Evolutionary conservation across 1,140 invertebrate genomes (phyloP), one percentile per base, ranked within the genome.

Genomic region (Charaxes varanes): DNA sequence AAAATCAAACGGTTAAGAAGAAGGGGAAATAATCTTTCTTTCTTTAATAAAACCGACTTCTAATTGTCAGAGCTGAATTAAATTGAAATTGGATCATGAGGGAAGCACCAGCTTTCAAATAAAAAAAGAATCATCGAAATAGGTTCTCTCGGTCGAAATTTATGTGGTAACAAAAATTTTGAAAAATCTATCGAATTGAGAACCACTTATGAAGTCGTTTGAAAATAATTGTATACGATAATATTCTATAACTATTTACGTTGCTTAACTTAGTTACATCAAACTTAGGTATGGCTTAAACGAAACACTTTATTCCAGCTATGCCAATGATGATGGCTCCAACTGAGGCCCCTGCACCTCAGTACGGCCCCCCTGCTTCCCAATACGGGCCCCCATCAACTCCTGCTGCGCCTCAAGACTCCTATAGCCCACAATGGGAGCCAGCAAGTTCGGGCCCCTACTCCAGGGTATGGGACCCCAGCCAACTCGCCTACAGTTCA

Each of bases 401-500:
- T 6, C 86, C 90, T 5, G 89, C 90, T 22, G 86, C 90, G 10
- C 88, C 88, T 19, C 72, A 86, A 31, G 89, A 88, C 47, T 88
- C 88, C 0, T 91, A 91, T 74, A 88, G 88, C 58, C 88, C 89
- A 10, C 83, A 85, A 18, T 93, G 91, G 91, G 91, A 91, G 67
- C 88, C 89, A 4, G 84, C 85, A 33, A 81, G 77, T 33, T 70
- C 87, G 18, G 91, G 91, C 6, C 92, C 92, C 1, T 93, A 93
- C 69, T 86, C 91, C 6, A 86, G 92, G 53, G 87, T 91, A 1
- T 93, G 91, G 91, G 89, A 90, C 47, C 86, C 88, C 1, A 76
- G 73, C 24, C 91, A 89, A 52, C 74, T 93, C 22, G 93, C 92
- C 23, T 94, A 94, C 74, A 93, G 87, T 60, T 90, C 90, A 2